These are phyloP conservation scores for Alviniconcha strummeri DNA, from an alignment of 2,888 invertebrate genomes.

Conservation along the genomic window DNA sequence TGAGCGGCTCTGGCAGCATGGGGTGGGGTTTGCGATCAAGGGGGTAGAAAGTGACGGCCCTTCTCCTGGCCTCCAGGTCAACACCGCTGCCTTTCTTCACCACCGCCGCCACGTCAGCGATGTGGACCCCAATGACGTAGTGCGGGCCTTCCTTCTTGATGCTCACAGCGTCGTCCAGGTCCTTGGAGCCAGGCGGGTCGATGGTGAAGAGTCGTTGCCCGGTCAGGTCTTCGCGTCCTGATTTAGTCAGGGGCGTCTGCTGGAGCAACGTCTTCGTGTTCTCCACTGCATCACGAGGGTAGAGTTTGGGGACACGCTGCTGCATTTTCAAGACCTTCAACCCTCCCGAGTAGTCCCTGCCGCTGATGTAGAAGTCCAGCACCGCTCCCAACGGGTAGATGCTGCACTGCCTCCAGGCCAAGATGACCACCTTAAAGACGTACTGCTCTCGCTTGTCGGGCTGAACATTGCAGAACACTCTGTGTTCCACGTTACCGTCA, in stretches of 20 bases:
- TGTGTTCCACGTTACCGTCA: conserved; percentile 34
- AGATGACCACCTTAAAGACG: conserved; percentile 51
- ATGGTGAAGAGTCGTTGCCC: conserved; percentile 50
- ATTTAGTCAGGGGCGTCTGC: not conserved
- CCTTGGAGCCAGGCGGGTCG: conserved; percentile 47
- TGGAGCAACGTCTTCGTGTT: conserved; percentile 12
- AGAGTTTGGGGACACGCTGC: conserved; percentile 28
- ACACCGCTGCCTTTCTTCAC: conserved; percentile 44
- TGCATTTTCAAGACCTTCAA: conserved; percentile 31
- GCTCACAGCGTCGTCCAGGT: conserved; percentile 55
- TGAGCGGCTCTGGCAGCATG: conserved; percentile 58
- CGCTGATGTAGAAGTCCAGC: conserved; percentile 43
- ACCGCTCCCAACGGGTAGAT: conserved; percentile 53
- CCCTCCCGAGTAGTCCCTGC: conserved; percentile 19
- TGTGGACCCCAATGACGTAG: conserved; percentile 52
- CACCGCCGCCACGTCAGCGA: conserved; percentile 52
- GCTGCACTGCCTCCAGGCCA: conserved; percentile 45
- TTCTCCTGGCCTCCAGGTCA: conserved; percentile 48
- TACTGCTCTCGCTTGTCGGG: conserved; percentile 44
- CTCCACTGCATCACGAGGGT: conserved; percentile 8
- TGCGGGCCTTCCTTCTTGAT: conserved; percentile 36
- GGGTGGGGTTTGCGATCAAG: conserved; percentile 38
- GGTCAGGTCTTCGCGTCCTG: conserved; percentile 43
- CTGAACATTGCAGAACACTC: conserved; percentile 38
- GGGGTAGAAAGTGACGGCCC: conserved; percentile 49